Evolutionary conservation across 2,888 invertebrate genomes (phyloP), one percentile per base, ranked within the genome.

Genomic region (Lepidochrysops patricia): DNA sequence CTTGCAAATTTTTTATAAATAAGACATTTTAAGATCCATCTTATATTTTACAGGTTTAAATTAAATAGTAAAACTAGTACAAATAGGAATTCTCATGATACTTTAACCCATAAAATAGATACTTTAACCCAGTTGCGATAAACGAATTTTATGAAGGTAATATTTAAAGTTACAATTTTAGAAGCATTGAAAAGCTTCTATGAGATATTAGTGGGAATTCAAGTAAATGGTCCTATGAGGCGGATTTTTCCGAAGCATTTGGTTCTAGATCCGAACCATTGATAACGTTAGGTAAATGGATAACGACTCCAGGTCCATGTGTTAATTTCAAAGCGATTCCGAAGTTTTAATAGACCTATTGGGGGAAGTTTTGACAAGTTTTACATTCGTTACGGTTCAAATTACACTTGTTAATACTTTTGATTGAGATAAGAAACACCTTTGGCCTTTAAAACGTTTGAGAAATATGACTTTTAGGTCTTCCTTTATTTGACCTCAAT

Each of bases 211-310:
- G 35, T 52, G 7, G 50, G 34, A 52, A 58, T 64, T 64, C 61
- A 61, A 54, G 57, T 58, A 58, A 58, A 61, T 59, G 60, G 57
- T 62, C 62, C 57, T 61, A 56, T 50, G 57, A 27, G 61, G 61
- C 43, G 58, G 60, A 25, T 58, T 63, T 63, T 61, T 62, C 57
- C 60, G 57, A 58, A 62, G 62, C 65, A 66, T 67, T 67, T 56
- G 57, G 67, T 60, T 62, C 64, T 64, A 67, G 74, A 80, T 80
- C 77, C 62, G 60, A 68, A 64, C 70, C 68, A 72, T 75, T 72
- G 67, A 64, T 67, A 62, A 68, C 67, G 65, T 64, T 49, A 49
- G 49, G 23, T 50, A 50, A 50, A 50, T 50, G 49, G 49, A 25
- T 50, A 50, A 50, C 25, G 26, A 50, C 25, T 50, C 50, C 50